A percentile compares a stretch with the other conserved stretches of the same genome.
Evolutionary conservation across 2,113 vertebrate species (phyloP).

Genomic region (Mandrillus leucophaeus): DNA sequence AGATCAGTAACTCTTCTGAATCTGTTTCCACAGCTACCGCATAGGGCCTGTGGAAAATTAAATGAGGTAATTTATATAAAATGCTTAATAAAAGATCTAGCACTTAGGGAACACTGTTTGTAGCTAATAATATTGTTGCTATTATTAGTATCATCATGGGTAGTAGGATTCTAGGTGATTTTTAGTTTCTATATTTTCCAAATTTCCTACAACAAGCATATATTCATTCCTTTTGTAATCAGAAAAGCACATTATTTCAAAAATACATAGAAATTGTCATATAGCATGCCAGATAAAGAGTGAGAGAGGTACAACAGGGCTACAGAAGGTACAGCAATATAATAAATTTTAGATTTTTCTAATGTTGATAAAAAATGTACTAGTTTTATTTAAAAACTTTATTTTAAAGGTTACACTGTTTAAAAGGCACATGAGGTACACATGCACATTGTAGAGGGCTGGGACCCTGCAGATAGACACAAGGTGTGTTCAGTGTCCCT

Average conservation of each 20-base stretch:
- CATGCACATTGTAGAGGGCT: not conserved
- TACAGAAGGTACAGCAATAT: not conserved
- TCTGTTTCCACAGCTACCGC: not conserved
- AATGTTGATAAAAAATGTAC: not conserved
- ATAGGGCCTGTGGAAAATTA: not conserved
- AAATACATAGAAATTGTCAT: not conserved
- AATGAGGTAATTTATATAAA: not conserved
- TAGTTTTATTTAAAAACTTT: not conserved
- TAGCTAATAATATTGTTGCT: not conserved
- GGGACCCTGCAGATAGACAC: not conserved
- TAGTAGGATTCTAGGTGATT: not conserved
- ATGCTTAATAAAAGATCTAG: not conserved
- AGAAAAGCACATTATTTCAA: not conserved
- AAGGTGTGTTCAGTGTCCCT: not conserved
- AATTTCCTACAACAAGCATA: not conserved
- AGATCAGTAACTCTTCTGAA: not conserved
- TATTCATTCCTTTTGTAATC: not conserved
- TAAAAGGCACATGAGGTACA: not conserved
- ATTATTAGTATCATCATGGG: not conserved
- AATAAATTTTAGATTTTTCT: not conserved
- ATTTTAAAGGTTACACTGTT: not conserved
- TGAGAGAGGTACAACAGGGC: not conserved
- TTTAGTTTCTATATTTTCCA: not conserved
- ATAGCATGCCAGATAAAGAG: not conserved
- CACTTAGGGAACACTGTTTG: not conserved